Percentiles rank a stretch among this genome's conserved stretches.
Evolutionary conservation across 2,113 vertebrate genomes (phyloP).

Genomic region (Meriones unguiculatus): DNA sequence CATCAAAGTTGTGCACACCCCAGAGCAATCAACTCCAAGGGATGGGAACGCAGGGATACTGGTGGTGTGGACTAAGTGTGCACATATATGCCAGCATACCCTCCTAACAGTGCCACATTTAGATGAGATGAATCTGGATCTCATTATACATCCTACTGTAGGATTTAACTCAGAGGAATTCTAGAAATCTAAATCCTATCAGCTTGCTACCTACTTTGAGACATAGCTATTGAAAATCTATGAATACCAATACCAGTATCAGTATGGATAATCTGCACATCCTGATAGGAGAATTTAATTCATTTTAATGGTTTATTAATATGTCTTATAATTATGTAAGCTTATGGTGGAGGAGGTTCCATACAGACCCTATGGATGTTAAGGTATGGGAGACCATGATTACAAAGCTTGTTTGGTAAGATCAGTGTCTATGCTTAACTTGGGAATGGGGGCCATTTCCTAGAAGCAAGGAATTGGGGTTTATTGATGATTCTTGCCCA

Average conservation of each 20-base stretch:
- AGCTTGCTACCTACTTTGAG: not conserved
- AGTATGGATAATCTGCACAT: not conserved
- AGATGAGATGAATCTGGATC: not conserved
- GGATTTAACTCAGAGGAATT: not conserved
- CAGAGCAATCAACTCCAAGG: not conserved
- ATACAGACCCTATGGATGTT: not conserved
- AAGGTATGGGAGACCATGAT: not conserved
- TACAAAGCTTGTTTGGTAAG: slow-evolving; percentile 20
- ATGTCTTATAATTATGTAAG: not conserved
- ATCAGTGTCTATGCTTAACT: not conserved
- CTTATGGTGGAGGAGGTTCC: not conserved
- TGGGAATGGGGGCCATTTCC: not conserved
- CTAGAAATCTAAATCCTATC: not conserved
- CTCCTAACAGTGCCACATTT: not conserved
- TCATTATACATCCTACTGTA: not conserved
- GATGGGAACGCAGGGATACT: not conserved
- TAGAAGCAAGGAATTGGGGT: not conserved
- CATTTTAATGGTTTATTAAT: not conserved
- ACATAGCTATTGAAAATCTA: not conserved
- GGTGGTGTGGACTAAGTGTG: not conserved
- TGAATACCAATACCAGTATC: not conserved
- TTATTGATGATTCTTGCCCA: not conserved
- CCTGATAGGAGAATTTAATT: not conserved
- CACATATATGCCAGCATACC: not conserved
- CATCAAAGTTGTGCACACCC: rapidly evolving